These are phyloP conservation scores for Scatophagus argus DNA, from an alignment of 2,113 vertebrate species.

Conservation along the genomic window DNA sequence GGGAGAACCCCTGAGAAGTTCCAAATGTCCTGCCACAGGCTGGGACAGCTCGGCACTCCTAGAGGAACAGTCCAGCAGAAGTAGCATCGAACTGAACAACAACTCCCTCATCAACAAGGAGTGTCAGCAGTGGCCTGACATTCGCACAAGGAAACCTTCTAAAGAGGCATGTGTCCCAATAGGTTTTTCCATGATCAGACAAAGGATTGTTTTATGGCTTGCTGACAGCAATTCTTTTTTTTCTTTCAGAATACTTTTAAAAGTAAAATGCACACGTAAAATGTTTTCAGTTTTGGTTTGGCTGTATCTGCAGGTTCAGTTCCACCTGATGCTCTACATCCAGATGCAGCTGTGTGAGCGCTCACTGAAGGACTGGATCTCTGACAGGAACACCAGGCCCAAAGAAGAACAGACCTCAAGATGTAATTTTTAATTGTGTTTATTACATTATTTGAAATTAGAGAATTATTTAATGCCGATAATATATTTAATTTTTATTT, in stretches of 20 bases:
- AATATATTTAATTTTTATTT: background rate
- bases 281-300: background rate
- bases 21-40: constrained; percentile 73
- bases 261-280: background rate
- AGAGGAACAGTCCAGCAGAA: constrained; percentile 68
- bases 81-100: constrained; percentile 76
- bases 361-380: constrained; percentile 96
- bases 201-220: background rate
- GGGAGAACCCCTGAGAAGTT: background rate
- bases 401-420: constrained; percentile 44
- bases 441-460: background rate
- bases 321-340: constrained; percentile 95
- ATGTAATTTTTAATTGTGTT: constrained; percentile 58
- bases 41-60: constrained; percentile 68
- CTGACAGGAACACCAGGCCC: constrained; percentile 84
- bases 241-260: background rate
- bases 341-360: constrained; percentile 98
- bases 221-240: background rate
- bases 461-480: background rate
- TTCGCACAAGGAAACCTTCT: constrained; percentile 48
- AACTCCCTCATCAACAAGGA: constrained; percentile 69
- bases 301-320: constrained; percentile 84
- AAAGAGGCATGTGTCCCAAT: constrained; percentile 67
- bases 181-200: background rate
- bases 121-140: constrained; percentile 65